These are phyloP conservation scores for Cettia cetti DNA, from an alignment of 2,113 vertebrate genomes.

Conservation along the genomic window DNA sequence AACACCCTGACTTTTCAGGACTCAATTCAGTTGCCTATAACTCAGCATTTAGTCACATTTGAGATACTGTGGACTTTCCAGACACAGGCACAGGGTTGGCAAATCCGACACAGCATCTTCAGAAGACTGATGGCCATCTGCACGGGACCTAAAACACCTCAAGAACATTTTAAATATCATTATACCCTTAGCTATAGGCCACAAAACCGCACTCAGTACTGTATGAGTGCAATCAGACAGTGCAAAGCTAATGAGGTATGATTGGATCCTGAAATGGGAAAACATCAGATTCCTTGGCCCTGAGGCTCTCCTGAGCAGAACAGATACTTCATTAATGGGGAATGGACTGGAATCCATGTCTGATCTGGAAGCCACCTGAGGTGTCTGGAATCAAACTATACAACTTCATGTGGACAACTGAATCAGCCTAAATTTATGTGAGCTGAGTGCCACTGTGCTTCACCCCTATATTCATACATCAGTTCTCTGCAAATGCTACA, in stretches of 20 bases:
- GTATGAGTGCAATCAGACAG: neutral
- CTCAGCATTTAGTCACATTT: neutral
- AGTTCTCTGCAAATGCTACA: neutral
- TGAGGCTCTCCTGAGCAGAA: neutral
- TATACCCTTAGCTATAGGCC: neutral
- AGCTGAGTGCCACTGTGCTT: neutral
- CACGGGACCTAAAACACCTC: neutral
- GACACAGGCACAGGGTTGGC: accelerated
- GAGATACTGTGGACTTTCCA: neutral
- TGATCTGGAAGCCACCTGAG: neutral
- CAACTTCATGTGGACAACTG: accelerated
- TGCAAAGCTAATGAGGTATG: neutral
- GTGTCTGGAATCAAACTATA: neutral
- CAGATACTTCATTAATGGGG: neutral
- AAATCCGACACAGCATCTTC: neutral
- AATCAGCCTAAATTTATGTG: neutral
- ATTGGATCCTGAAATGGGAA: neutral
- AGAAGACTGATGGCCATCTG: neutral
- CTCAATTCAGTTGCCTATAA: neutral
- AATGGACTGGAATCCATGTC: neutral
- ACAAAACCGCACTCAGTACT: neutral
- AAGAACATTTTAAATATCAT: neutral
- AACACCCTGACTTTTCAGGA: neutral
- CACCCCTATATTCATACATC: neutral
- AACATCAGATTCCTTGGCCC: neutral